These are phyloP conservation scores for Rhagophthalmus giganteus DNA, from an alignment of 2,888 invertebrate species.

Conservation along the genomic window DNA sequence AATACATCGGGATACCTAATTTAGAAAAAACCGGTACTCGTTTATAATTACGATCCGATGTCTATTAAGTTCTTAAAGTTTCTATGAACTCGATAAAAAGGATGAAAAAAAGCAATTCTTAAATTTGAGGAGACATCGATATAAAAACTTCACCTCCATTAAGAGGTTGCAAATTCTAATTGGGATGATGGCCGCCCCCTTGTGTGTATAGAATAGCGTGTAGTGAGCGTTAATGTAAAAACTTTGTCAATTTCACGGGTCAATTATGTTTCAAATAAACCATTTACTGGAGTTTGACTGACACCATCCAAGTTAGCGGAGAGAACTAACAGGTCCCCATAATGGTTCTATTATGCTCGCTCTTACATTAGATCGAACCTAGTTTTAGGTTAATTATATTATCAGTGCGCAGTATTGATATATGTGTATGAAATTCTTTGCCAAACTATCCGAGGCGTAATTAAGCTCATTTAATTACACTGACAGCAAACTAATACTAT, in stretches of 20 bases:
- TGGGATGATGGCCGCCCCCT: constrained; percentile 26
- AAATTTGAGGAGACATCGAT: constrained; percentile 5
- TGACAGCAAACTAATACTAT: constrained; percentile 54
- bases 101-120: neutral
- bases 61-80: too few relatives aligned
- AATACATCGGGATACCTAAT: too few relatives aligned
- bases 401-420: constrained; percentile 41
- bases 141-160: constrained; percentile 18
- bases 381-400: constrained; percentile 38
- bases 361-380: constrained; percentile 34
- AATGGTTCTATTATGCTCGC: constrained; percentile 34
- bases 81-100: too few relatives aligned
- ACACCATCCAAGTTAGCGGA: constrained; percentile 32
- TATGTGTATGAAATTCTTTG: constrained; percentile 52
- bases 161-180: constrained; percentile 26
- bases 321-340: constrained; percentile 30
- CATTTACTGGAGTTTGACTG: constrained; percentile 42
- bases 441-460: constrained; percentile 53
- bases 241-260: constrained; percentile 46
- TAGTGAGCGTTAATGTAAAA: constrained; percentile 42
- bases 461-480: constrained; percentile 55
- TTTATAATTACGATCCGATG: too few relatives aligned
- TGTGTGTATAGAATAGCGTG: constrained; percentile 29
- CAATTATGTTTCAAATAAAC: constrained; percentile 45
- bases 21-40: too few relatives aligned